These are phyloP conservation scores for Lordiphosa stackelbergi DNA, from an alignment of 1,140 invertebrate genomes.

Conservation along the genomic window DNA sequence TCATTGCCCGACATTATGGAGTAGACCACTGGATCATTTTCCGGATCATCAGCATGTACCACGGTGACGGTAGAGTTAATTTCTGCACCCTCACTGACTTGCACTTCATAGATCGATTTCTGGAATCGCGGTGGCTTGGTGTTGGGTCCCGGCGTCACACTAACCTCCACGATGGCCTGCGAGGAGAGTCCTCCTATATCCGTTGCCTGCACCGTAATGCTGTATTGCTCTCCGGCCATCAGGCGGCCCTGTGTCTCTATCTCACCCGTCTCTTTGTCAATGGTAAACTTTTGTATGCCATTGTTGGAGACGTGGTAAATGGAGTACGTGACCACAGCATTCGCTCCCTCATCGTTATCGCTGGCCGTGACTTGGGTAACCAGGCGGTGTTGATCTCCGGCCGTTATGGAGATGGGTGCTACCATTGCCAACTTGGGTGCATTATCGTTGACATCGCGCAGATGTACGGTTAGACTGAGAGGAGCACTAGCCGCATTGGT, in stretches of 20 bases:
- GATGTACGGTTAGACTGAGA: constrained; percentile 85
- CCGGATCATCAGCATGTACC: constrained; percentile 89
- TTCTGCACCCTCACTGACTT: constrained; percentile 91
- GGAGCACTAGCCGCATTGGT: constrained; percentile 89
- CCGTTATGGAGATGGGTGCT: constrained; percentile 86
- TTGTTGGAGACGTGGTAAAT: constrained; percentile 94
- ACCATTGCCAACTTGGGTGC: constrained; percentile 87
- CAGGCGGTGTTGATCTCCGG: constrained; percentile 84
- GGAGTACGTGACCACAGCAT: constrained; percentile 88
- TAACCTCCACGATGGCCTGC: constrained; percentile 90
- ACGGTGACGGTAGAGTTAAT: constrained; percentile 90
- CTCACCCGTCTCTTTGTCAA: constrained; percentile 87
- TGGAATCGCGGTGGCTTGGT: constrained; percentile 89
- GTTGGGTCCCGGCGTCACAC: constrained; percentile 89
- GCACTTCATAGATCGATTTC: constrained; percentile 88
- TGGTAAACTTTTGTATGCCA: constrained; percentile 89
- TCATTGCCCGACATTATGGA: constrained; percentile 91
- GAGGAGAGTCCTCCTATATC: constrained; percentile 84
- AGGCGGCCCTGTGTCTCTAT: constrained; percentile 87
- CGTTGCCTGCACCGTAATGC: constrained; percentile 89
- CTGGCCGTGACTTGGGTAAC: constrained; percentile 89
- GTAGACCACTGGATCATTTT: constrained; percentile 91
- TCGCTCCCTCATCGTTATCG: constrained; percentile 90
- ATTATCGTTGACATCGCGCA: constrained; percentile 92
- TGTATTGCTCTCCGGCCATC: constrained; percentile 91